A percentile compares a stretch with the other conserved stretches of the same genome.
Conservation (phyloP, 2,797 vertebrate genomes). For the Lindbergichthys nudifrons region DNA sequence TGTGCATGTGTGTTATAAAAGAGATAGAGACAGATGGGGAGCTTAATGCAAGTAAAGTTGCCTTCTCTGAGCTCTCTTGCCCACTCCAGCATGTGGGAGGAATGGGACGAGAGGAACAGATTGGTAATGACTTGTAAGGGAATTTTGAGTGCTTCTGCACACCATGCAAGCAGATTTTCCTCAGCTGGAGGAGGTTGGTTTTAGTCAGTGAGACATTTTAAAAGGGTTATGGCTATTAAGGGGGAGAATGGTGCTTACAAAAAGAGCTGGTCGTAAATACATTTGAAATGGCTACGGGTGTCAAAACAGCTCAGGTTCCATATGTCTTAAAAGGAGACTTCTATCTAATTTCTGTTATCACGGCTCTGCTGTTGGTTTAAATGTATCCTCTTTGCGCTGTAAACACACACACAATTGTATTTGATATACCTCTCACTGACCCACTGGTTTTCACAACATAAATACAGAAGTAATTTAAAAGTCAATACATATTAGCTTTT, state of each 20-base stretch:
- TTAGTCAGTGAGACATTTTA: conserved; percentile 35
- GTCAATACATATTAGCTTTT: conserved; percentile 22
- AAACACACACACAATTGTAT: conserved; percentile 45
- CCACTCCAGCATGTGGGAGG: conserved; percentile 53
- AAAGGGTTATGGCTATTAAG: conserved; percentile 40
- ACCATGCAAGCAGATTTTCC: conserved; percentile 57
- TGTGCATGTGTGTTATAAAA: conserved; percentile 4
- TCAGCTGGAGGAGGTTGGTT: conserved; percentile 52
- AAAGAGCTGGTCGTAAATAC: conserved; percentile 45
- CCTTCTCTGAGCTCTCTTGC: conserved; percentile 33
- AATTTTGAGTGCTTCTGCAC: conserved; percentile 39
- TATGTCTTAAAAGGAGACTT: conserved; percentile 31
- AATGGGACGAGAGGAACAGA: conserved; percentile 53
- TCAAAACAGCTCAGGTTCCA: conserved; percentile 41
- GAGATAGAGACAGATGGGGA: conserved; percentile 54
- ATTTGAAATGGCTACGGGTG: conserved; percentile 35
- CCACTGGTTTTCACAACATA: conserved; percentile 1
- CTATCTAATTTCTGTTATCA: conserved; percentile 30
- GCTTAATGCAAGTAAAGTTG: conserved; percentile 41
- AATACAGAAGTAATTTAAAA: conserved; percentile 33
- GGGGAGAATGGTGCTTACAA: conserved; percentile 36
- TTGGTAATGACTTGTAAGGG: conserved; percentile 69
- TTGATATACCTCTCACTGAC: conserved; percentile 8
- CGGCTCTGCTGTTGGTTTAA: conserved; percentile 17
- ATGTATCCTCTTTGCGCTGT: conserved; percentile 10